phyloP scores from a whole-genome alignment of 2,113 vertebrate genomes.

The Erinaceus europaeus region DNA sequence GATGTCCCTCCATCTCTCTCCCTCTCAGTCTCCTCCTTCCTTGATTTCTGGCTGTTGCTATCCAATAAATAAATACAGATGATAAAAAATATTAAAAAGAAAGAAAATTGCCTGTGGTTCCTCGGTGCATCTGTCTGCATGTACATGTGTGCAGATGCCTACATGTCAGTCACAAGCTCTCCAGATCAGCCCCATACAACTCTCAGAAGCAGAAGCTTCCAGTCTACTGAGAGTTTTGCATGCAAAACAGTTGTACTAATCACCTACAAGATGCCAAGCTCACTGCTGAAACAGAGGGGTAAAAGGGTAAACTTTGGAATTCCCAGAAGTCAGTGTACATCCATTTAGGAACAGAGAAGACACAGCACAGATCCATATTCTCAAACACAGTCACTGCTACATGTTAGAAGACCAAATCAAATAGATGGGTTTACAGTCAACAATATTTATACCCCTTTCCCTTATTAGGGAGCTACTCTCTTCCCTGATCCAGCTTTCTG shows the following conservation, averaged over 20 bases:
- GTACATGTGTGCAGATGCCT: not conserved
- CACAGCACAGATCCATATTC: not conserved
- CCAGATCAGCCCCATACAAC: not conserved
- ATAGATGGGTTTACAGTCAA: too few species aligned
- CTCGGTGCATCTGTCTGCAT: not conserved
- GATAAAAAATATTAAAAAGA: too few species aligned
- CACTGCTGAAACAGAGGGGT: not conserved
- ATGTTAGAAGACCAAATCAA: too few species aligned
- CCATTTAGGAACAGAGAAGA: not conserved
- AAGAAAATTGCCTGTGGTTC: not conserved
- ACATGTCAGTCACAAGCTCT: not conserved
- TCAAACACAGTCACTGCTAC: not conserved
- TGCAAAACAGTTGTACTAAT: not conserved
- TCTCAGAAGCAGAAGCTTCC: slow-evolving; percentile 2
- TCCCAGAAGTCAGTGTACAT: not conserved
- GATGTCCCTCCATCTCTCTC: too few species aligned
- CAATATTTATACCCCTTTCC: too few species aligned
- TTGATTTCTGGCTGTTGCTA: too few species aligned
- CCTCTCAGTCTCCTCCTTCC: too few species aligned
- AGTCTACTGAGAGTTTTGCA: too few species aligned
- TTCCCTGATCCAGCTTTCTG: too few species aligned
- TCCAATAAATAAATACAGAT: too few species aligned
- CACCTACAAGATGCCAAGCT: not conserved
- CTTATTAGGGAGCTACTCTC: too few species aligned
- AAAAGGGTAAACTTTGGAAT: not conserved